Base-by-base conservation (phyloP, 1,140 invertebrate species). In the Pogonus chalceus region DNA sequence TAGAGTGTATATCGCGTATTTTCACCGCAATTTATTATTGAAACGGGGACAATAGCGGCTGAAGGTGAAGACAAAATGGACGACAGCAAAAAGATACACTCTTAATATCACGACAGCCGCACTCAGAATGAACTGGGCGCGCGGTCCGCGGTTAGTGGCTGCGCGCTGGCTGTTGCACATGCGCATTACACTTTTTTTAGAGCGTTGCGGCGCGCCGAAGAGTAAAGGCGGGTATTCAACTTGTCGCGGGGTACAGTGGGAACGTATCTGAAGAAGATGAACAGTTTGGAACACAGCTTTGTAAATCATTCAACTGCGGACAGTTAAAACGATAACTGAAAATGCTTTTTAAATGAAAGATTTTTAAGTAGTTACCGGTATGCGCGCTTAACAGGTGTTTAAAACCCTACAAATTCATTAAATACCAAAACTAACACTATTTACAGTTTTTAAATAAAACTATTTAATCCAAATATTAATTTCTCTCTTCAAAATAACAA, bases 91-190 rank as follows among this genome's bases (percentile, higher is more conserved):
- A 12, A 43, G 3, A 43, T 18, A 43, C 37, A 18, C 37, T 12
- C 18, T 43, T 10, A 9, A 7, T 16, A 16, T 10, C 37, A 43
- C 9, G 3, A 43, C 37, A 43, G 37, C 37, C 37, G 37, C 37
- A 43, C 37, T 43, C 37, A 43, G 37, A 43, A 43, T 43, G 37
- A 43, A n/a, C n/a, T n/a, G n/a, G n/a, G 37, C 37, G 37, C 37
- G 7, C 37, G 9, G 9, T 18, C 4, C 9, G 37, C 37, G 37
- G 9, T 4, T 4, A 16, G 37, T 9, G 18, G 18, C 4, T 31
- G 4, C 26, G 26, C 26, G 37, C 18, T 43, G 37, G 37, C 18
- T 43, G 18, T 43, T 43, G 37, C 37, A n/a, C 18, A 9, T 18
- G 37, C 37, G 37, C 37, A 43, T 43, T 7, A 10, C 37, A 10